Base-by-base conservation (phyloP, 2,113 vertebrate genomes). In the Alligator sinensis region DNA sequence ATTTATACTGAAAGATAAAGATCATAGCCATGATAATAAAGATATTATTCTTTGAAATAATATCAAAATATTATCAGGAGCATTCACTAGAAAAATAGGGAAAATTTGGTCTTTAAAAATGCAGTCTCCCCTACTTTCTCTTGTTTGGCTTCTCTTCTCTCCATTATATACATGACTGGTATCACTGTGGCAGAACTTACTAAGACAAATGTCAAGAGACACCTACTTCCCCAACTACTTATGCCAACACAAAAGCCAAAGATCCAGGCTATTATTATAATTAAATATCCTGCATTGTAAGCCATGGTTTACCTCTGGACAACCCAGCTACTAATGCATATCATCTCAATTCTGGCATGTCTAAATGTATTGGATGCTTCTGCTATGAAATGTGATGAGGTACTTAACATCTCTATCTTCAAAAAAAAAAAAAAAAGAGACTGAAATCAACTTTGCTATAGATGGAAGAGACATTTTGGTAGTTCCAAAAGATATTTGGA, bases 1-100 rank as follows among this genome's bases (percentile, higher is more conserved):
- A 47, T 47, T 47, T n/a, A 84, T 59, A 28, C 54, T 63, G 59
- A 14, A 91, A 94, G 89, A 24, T 62, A 59, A 94, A 84, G 34
- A 83, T 58, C 80, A 85, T 3, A 72, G 88, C 80, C 72, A 72
- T 80, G 77, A 78, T 28, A 87, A 72, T 54, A 94, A 89, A 96
- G 89, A 19, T 94, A 82, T 94, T 96, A 59, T 93, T 93, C 72
- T 94, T 92, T 91, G 80, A 85, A 95, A 91, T 81, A 86, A 72
- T 60, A 88, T 72, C 2, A 89, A 38, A 94, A 64, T 92, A 91
- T 75, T 60, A 64, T 83, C 89, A 81, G 62, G 86, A 82, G 64
- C 22, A 30, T 34, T 38, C 38, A 92, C 74, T 80, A 93, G 83
- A 95, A 90, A 87, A 47, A 83, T 38, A 94, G 34, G 83, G 86